Evolutionary conservation across 2,113 vertebrate genomes (phyloP).

Genomic region (Dasyornis broadbenti): DNA sequence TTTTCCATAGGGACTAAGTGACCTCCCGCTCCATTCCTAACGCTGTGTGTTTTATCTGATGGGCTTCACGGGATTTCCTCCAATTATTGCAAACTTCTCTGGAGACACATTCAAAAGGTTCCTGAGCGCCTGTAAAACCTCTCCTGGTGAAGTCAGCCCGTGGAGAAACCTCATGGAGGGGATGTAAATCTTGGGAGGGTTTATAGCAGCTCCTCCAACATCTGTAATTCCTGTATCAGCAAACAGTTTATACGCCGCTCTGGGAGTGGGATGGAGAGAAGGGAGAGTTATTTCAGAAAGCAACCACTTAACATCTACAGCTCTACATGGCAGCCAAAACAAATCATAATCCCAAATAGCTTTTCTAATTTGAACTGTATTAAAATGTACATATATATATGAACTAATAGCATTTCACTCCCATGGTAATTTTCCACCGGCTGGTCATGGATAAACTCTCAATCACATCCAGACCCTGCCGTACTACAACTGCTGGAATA

Average conservation of each 20-base stretch:
- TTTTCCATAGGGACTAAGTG: background rate
- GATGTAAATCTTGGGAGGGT: conserved; percentile 19
- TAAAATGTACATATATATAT: background rate
- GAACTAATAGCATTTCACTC: background rate
- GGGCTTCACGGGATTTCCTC: background rate
- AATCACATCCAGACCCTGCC: background rate
- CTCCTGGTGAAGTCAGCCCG: conserved; percentile 9
- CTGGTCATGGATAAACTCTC: background rate
- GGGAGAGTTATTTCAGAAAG: background rate
- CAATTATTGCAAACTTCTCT: background rate
- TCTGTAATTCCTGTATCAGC: background rate
- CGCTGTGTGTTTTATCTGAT: background rate
- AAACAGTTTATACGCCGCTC: background rate
- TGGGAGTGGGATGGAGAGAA: background rate
- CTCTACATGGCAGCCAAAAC: background rate
- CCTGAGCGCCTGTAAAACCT: conserved; percentile 6
- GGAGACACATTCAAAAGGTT: background rate
- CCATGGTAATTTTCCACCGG: background rate
- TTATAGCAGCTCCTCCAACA: background rate
- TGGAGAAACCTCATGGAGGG: background rate
- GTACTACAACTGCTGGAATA: background rate
- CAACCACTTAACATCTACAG: background rate
- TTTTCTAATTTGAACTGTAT: background rate
- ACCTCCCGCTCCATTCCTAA: background rate
- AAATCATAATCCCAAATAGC: background rate